Percentiles rank a stretch among this genome's conserved stretches.
phyloP scores from a whole-genome alignment of 2,113 vertebrate genomes.

The Hippocampus comes region DNA sequence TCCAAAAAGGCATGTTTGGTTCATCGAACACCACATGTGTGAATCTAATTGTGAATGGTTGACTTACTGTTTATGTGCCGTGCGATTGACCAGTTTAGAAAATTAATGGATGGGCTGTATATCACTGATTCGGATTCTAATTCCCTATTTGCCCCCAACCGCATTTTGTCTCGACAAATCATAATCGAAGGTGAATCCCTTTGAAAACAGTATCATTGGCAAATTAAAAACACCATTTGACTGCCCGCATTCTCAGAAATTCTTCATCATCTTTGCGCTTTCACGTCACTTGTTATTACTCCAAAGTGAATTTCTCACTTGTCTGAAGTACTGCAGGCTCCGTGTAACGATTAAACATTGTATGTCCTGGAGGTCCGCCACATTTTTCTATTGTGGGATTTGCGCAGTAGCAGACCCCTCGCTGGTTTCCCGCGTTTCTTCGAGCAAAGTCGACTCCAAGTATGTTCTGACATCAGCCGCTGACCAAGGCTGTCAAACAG shows the following conservation, averaged over 20 bases:
- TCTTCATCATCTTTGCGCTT: slow-evolving; percentile 60
- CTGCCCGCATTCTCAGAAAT: slow-evolving; percentile 58
- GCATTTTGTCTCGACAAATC: slow-evolving; percentile 62
- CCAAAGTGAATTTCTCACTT: slow-evolving; percentile 62
- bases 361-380: slow-evolving; percentile 61
- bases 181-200: slow-evolving; percentile 60
- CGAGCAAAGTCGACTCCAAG: slow-evolving; percentile 60
- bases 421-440: slow-evolving; percentile 62
- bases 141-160: background rate
- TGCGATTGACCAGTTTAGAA: background rate
- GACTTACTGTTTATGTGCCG: background rate
- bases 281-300: slow-evolving; percentile 55
- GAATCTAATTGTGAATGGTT: too few species aligned
- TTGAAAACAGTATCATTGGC: slow-evolving; percentile 64
- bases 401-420: slow-evolving; percentile 63
- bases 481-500: slow-evolving; percentile 67
- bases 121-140: background rate
- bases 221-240: slow-evolving; percentile 27
- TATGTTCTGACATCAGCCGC: slow-evolving; percentile 67
- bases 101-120: background rate
- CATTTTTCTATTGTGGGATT: slow-evolving; percentile 61
- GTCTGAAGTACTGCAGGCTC: slow-evolving; percentile 57
- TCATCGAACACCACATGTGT: too few species aligned
- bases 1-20: too few species aligned
- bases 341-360: slow-evolving; percentile 66